These are phyloP conservation scores for Drosophila simulans DNA, from an alignment of 1,140 invertebrate genomes.

Conservation along the genomic window DNA sequence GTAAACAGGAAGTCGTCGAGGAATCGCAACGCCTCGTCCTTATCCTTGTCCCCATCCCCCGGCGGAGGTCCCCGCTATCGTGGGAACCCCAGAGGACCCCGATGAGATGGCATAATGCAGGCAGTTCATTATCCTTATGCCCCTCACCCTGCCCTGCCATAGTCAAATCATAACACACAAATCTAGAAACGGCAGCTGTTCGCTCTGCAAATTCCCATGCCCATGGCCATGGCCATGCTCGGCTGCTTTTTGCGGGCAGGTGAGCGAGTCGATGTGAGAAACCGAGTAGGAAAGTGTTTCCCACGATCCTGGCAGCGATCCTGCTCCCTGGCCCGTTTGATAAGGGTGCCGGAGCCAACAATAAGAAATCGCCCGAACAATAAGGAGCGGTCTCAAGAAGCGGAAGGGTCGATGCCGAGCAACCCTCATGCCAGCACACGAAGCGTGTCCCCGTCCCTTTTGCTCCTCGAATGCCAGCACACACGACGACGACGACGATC, in stretches of 20 bases:
- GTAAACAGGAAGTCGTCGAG: conserved; percentile 73
- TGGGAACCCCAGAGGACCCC: conserved; percentile 58
- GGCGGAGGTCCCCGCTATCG: conserved; percentile 32
- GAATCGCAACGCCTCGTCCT: conserved; percentile 57
- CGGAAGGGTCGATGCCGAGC: conserved; percentile 66
- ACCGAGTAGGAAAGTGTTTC: conserved; percentile 81
- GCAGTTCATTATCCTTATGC: conserved; percentile 73
- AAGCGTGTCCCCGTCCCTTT: conserved; percentile 38
- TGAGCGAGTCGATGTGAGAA: conserved; percentile 85
- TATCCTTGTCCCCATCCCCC: conserved; percentile 14
- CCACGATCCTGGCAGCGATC: conserved; percentile 74
- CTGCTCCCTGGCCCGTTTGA: conserved; percentile 62
- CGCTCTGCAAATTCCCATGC: conserved; percentile 64
- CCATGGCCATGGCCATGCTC: conserved; percentile 50
- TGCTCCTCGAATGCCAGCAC: conserved; percentile 54
- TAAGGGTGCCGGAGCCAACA: conserved; percentile 65
- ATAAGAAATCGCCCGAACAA: conserved; percentile 75
- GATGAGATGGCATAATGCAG: conserved; percentile 45
- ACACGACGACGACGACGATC: conserved; percentile 14
- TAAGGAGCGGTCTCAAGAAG: conserved; percentile 66
- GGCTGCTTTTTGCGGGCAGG: conserved; percentile 69
- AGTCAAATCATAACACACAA: conserved; percentile 81
- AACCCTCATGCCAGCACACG: conserved; percentile 76
- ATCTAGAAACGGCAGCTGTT: conserved; percentile 79
- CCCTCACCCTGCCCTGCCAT: conserved; percentile 17